Evolutionary conservation across 2,797 vertebrate genomes (phyloP).

Genomic region (Catostomus latipinnis): DNA sequence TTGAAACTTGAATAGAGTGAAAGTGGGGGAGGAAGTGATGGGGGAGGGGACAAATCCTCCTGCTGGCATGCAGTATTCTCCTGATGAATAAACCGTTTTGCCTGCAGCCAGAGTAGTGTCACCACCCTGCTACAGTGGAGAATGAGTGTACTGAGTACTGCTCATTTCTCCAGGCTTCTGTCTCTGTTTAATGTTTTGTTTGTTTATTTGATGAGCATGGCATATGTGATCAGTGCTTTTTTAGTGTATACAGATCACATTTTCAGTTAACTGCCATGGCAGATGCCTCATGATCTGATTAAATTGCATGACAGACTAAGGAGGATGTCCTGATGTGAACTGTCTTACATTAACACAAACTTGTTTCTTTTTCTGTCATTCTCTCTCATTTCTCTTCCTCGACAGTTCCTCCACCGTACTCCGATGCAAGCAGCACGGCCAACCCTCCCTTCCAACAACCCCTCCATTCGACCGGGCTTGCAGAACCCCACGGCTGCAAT

Average conservation of each 20-base stretch:
- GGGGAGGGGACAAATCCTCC: slow-evolving; percentile 26
- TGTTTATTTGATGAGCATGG: slow-evolving; percentile 1
- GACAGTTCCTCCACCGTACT: slow-evolving; percentile 95
- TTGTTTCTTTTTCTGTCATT: neutral
- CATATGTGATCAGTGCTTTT: neutral
- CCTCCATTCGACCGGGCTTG: slow-evolving; percentile 89
- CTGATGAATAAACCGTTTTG: slow-evolving; percentile 40
- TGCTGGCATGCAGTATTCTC: slow-evolving; percentile 39
- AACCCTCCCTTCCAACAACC: slow-evolving; percentile 87
- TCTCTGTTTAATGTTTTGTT: slow-evolving; percentile 8
- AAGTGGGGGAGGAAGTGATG: slow-evolving; percentile 34
- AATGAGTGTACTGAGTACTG: slow-evolving; percentile 14
- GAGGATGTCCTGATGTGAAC: slow-evolving; percentile 6
- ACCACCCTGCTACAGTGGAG: slow-evolving; percentile 4
- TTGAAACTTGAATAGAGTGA: slow-evolving; percentile 1
- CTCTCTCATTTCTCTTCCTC: slow-evolving; percentile 9
- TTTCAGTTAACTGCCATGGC: neutral
- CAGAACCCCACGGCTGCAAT: slow-evolving; percentile 89
- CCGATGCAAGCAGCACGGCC: slow-evolving; percentile 93
- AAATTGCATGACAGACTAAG: neutral
- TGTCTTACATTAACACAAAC: neutral
- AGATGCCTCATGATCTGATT: slow-evolving; percentile 15
- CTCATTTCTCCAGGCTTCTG: slow-evolving; percentile 16
- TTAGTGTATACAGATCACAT: slow-evolving; percentile 2
- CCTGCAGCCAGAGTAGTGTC: slow-evolving; percentile 15